Conservation (phyloP, 2,797 vertebrate species). For the Microchirus variegatus region DNA sequence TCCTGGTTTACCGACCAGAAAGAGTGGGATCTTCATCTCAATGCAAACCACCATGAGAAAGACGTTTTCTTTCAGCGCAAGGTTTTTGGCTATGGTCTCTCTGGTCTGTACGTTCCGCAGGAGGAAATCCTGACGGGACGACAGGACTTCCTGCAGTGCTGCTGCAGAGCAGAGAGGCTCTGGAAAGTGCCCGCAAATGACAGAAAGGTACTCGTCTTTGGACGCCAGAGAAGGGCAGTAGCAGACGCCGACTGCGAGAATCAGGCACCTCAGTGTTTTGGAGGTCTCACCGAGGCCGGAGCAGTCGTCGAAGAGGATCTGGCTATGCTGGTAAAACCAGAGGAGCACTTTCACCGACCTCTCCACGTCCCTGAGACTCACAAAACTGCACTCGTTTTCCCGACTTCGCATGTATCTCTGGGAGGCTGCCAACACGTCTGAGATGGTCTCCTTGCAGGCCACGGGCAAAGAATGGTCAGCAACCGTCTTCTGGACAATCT, state of each 20-base stretch:
- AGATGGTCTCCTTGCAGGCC: conserved; percentile 58
- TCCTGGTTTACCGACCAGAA: conserved; percentile 85
- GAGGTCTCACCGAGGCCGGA: not conserved
- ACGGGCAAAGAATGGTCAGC: conserved; percentile 53
- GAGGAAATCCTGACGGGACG: conserved; percentile 77
- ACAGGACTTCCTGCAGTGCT: conserved; percentile 67
- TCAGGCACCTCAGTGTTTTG: conserved; percentile 74
- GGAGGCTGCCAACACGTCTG: conserved; percentile 74
- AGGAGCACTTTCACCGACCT: conserved; percentile 81
- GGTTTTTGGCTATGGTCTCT: conserved; percentile 80
- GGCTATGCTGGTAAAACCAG: conserved; percentile 79
- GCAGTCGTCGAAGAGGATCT: conserved; percentile 54
- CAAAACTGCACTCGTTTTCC: conserved; percentile 83
- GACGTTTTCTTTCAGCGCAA: conserved; percentile 84
- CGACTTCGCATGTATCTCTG: conserved; percentile 78
- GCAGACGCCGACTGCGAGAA: conserved; percentile 80
- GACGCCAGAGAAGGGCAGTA: conserved; percentile 81
- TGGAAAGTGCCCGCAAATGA: conserved; percentile 70
- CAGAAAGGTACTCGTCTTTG: conserved; percentile 72
- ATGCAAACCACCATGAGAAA: conserved; percentile 87
- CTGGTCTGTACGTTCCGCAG: conserved; percentile 74
- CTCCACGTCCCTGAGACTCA: conserved; percentile 85
- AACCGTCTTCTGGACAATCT: conserved; percentile 79
- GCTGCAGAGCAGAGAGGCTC: conserved; percentile 20
- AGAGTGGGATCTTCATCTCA: conserved; percentile 84